Evolutionary conservation across 2,113 vertebrate species (phyloP).

Genomic region (Mohoua ochrocephala): DNA sequence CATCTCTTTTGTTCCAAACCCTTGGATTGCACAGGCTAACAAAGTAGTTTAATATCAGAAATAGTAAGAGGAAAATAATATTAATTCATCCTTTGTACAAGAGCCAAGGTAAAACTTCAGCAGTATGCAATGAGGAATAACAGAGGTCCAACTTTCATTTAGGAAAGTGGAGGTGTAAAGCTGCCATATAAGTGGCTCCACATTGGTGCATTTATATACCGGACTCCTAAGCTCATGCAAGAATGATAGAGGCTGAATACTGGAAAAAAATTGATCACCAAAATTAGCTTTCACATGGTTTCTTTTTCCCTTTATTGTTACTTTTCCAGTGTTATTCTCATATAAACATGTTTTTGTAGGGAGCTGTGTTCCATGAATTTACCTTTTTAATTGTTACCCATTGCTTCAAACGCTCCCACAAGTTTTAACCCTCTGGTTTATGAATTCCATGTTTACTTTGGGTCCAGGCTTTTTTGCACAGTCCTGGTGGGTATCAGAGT

Average conservation of each 20-base stretch:
- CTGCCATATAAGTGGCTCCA: background rate
- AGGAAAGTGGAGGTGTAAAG: background rate
- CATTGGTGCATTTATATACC: background rate
- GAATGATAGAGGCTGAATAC: background rate
- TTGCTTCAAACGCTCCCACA: background rate
- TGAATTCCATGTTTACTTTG: background rate
- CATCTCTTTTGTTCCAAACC: background rate
- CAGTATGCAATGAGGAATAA: background rate
- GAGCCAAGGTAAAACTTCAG: background rate
- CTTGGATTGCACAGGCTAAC: background rate
- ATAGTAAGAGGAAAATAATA: background rate
- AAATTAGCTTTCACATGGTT: background rate
- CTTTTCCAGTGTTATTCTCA: background rate
- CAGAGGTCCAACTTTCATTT: background rate
- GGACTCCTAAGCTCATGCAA: background rate
- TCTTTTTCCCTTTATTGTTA: background rate
- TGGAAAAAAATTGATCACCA: background rate
- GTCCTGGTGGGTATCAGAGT: background rate
- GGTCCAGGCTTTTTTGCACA: background rate
- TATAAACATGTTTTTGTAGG: background rate
- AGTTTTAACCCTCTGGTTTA: background rate
- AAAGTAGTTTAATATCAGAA: background rate
- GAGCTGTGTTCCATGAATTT: rapidly evolving
- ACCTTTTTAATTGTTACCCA: background rate
- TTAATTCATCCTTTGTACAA: background rate